phyloP scores from a whole-genome alignment of 2,113 vertebrate species.

The Tichodroma muraria region DNA sequence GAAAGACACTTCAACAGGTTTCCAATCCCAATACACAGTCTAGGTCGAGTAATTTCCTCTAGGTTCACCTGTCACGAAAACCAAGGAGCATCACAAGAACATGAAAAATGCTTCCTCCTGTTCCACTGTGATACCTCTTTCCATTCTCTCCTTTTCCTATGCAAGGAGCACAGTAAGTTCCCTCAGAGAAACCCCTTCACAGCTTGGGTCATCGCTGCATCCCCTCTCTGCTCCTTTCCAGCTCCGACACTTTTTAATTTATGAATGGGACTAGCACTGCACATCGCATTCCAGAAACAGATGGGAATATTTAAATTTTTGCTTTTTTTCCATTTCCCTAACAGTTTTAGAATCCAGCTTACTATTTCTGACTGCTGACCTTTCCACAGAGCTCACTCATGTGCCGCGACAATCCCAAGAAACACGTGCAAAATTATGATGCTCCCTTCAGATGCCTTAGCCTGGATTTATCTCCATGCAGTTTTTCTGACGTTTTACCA shows the following conservation, averaged over 20 bases:
- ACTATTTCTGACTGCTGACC: neutral
- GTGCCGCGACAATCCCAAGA: neutral
- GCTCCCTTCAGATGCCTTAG: neutral
- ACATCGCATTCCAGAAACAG: neutral
- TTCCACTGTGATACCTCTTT: neutral
- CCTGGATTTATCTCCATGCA: neutral
- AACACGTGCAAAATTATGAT: neutral
- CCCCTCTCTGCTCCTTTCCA: neutral
- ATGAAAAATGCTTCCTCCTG: neutral
- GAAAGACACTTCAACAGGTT: neutral
- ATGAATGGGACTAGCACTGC: neutral
- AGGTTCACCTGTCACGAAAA: neutral
- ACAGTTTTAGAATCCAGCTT: neutral
- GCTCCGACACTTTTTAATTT: neutral
- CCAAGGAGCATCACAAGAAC: neutral
- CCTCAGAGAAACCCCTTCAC: neutral
- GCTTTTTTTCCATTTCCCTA: neutral
- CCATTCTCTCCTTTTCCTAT: neutral
- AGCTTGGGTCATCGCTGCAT: neutral
- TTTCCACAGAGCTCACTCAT: neutral
- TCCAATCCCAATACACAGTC: neutral
- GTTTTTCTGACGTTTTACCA: neutral
- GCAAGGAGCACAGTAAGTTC: neutral
- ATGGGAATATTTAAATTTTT: neutral
- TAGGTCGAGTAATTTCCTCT: neutral